Evolutionary conservation across 1,140 invertebrate genomes (phyloP), one percentile per base, ranked within the genome.

Genomic region (Lasioglossum baleicum): DNA sequence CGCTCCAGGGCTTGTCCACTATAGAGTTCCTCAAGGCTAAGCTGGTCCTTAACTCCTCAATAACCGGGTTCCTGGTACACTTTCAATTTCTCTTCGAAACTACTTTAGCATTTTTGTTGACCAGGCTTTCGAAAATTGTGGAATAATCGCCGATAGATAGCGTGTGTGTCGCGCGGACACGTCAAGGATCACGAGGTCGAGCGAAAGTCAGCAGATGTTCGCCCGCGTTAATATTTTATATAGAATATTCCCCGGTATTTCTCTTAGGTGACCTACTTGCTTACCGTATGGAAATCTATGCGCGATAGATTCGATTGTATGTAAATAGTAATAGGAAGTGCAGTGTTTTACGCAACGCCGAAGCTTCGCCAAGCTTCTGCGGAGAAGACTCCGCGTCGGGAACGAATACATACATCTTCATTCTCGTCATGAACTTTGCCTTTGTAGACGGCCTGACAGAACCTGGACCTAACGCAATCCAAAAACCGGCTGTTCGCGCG

Each of bases 301-400:
- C 85, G 73, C 82, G 84, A 75, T 84, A 72, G 84, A 80, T 84
- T 80, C 85, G 84, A 87, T 87, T 87, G 85, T 87, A 87, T 87
- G 85, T 82, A 87, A 87, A 87, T 87, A 75, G 84, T 82, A 86
- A 87, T 84, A 87, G 84, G 79, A 82, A 74, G 65, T 77, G 13
- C 11, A 65, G 26, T 69, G 71, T 67, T 87, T 86, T 86, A 82
- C 85, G 86, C 81, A 86, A 86, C 79, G 51, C 35, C 65, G 51
- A 53, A 35, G 74, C 71, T 67, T 75, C 70, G 71, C 60, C 51
- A 77, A 56, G 85, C 64, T 78, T 70, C 76, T 82, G 60, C 61
- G 66, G 65, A 75, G 51, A 71, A 61, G 68, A 84, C 77, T 81
- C 15, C 31, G 31, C 31, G 20, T 58, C 15, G 15, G 11, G 3